Evolutionary conservation across 2,113 vertebrate genomes (phyloP).

Genomic region (Columba livia): DNA sequence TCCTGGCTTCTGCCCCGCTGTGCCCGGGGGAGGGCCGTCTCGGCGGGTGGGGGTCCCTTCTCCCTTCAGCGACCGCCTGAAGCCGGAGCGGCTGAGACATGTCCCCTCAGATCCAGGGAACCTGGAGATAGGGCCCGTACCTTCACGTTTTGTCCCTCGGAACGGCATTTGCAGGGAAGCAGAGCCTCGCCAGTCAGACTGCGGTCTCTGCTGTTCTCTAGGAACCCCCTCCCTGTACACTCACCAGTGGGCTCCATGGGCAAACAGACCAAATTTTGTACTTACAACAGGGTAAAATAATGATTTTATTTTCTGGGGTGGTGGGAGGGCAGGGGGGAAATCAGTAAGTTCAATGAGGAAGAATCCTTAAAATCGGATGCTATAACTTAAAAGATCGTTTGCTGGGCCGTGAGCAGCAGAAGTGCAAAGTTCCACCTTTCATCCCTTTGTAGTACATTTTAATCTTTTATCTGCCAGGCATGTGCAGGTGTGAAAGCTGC

Average conservation of each 20-base stretch:
- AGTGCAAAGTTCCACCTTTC: not conserved
- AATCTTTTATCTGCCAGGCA: accelerated
- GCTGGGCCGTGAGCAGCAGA: not conserved
- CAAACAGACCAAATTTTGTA: not conserved
- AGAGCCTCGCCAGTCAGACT: not conserved
- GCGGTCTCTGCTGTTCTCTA: accelerated
- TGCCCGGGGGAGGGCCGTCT: not conserved
- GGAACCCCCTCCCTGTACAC: accelerated
- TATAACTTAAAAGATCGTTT: accelerated
- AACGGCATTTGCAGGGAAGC: not conserved
- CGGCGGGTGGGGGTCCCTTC: no score
- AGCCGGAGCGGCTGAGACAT: not conserved
- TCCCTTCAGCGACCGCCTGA: not conserved
- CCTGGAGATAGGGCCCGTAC: no score
- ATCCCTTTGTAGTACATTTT: accelerated
- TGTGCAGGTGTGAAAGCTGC: not conserved
- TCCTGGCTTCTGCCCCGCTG: no score
- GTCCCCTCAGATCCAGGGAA: no score
- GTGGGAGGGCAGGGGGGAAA: accelerated
- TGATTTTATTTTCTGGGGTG: not conserved
- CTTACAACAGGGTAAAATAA: not conserved
- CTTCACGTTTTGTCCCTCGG: not conserved
- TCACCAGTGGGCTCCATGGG: not conserved
- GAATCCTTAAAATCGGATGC: not conserved
- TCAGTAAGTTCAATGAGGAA: accelerated